A percentile compares a stretch with the other conserved stretches of the same genome.
Evolutionary conservation across 2,797 vertebrate species (phyloP).

Genomic region (Siniperca obscura): DNA sequence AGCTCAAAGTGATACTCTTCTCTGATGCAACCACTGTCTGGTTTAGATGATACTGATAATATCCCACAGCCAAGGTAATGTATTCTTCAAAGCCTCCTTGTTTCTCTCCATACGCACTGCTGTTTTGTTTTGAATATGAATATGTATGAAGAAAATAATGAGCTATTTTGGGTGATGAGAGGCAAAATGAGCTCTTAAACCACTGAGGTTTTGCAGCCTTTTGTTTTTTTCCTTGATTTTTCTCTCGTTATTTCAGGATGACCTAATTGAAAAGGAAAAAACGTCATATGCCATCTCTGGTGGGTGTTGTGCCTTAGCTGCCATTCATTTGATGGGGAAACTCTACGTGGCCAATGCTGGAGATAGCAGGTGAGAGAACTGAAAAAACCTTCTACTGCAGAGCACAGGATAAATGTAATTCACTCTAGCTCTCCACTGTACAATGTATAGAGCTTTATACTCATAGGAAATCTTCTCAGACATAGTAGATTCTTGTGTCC

Average conservation of each 20-base stretch:
- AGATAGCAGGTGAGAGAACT: constrained; percentile 92
- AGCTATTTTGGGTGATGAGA: constrained; percentile 7
- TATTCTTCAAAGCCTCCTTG: constrained; percentile 34
- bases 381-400: not conserved
- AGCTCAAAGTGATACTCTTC: constrained; percentile 1
- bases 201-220: constrained; percentile 11
- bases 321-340: constrained; percentile 93
- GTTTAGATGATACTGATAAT: constrained; percentile 27
- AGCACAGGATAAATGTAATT: not conserved
- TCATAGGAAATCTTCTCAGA: not conserved
- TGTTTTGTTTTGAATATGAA: constrained; percentile 42
- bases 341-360: constrained; percentile 97
- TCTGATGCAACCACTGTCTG: constrained; percentile 14
- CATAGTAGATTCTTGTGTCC: constrained; percentile 39
- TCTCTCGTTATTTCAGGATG: constrained; percentile 85
- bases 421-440: not conserved
- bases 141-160: constrained; percentile 43
- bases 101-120: constrained; percentile 25
- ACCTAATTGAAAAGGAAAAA: constrained; percentile 93
- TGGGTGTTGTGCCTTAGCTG: constrained; percentile 95
- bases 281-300: constrained; percentile 88
- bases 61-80: not conserved
- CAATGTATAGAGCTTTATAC: not conserved
- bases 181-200: constrained; percentile 17
- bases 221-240: constrained; percentile 19